Base-by-base conservation (phyloP, 2,797 vertebrate species). In the Sciaenops ocellatus region DNA sequence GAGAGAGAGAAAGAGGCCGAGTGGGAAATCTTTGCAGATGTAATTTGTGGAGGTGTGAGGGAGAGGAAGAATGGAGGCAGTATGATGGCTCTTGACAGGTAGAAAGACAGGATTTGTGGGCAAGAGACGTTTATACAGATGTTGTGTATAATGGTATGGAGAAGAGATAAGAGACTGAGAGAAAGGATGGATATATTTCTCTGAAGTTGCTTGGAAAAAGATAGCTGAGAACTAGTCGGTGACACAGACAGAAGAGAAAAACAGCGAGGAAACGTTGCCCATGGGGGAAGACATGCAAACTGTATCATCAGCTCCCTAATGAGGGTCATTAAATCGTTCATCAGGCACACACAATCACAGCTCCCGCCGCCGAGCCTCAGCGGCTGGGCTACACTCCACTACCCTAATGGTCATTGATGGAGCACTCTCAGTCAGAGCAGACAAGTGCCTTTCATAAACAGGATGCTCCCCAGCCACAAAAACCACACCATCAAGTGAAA, bases 261-360 rank as follows among this genome's bases (percentile, higher is more conserved):
- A 86, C 69, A 59, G 78, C 47, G 28, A 68, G 85, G 78, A 82
- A 89, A 80, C 16, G 34, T 64, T 74, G 85, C 82, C 86, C 70
- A 60, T 56, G 44, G 79, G 79, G 82, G 90, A 38, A 38, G 69
- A 82, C 73, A 78, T 79, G 85, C 86, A 85, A 80, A 80, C 85
- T 62, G 85, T 86, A 90, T 88, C 87, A 90, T 89, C 87, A 82
- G 82, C 82, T 82, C 76, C 75, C 50, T 93, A 92, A 92, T 90
- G 90, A 90, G 86, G 83, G 79, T 82, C 89, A 90, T 92, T 91
- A 92, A 90, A 87, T 67, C 46, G 70, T 84, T 91, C 84, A 86
- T 88, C 92, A 91, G 84, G 76, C 86, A 76, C 83, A 87, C 79
- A 86, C 82, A 85, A 79, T 91, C 87, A 82, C 85, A 89, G 85